Conservation (phyloP, 2,113 vertebrate species). For the Leuciscus idus region DNA sequence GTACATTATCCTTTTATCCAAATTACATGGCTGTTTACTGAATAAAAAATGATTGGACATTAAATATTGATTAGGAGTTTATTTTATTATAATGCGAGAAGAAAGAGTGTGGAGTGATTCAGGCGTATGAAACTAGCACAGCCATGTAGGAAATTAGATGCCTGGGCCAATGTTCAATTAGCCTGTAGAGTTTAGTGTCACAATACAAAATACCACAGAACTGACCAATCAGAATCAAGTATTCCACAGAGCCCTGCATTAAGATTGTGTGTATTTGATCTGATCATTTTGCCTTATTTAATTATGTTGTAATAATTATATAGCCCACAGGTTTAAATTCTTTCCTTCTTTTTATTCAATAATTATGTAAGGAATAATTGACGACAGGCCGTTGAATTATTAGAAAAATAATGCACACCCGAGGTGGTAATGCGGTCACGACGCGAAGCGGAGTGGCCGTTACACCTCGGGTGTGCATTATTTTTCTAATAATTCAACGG, state of each 20-base stretch:
- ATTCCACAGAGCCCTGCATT: background rate
- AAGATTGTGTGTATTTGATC: background rate
- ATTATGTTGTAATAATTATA: background rate
- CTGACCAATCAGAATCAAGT: background rate
- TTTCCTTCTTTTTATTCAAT: background rate
- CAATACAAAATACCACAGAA: background rate
- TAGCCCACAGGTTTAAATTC: background rate
- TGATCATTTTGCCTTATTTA: background rate
- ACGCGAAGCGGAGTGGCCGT: too few species aligned
- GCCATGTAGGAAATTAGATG: background rate
- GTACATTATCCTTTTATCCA: slow-evolving; percentile 9
- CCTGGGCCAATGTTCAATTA: background rate
- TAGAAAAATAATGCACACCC: too few species aligned
- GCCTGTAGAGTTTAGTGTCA: background rate
- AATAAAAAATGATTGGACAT: background rate
- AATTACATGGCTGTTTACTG: background rate
- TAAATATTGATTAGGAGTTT: background rate
- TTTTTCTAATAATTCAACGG: too few species aligned
- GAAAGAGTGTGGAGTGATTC: background rate
- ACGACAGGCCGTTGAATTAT: too few species aligned
- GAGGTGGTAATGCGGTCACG: too few species aligned
- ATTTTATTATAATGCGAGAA: background rate
- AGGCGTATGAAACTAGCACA: background rate
- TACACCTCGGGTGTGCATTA: too few species aligned
- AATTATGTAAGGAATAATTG: background rate